Base-by-base conservation (phyloP, 2,113 vertebrate genomes). In the Cettia cetti region DNA sequence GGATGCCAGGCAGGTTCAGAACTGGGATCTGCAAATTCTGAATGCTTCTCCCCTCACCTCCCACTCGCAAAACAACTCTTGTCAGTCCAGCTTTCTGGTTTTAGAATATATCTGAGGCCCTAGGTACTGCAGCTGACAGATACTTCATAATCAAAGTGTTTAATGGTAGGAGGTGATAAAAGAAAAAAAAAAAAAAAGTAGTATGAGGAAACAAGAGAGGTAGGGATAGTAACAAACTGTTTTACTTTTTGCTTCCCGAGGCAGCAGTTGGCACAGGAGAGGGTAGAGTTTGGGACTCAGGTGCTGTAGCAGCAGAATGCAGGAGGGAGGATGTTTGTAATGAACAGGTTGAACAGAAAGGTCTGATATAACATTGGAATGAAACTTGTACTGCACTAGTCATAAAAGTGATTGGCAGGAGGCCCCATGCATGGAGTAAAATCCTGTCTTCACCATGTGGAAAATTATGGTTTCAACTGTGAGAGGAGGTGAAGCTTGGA, bases 401-500 rank as follows among this genome's bases (percentile, higher is more conserved):
- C 27, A 40, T 91, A 66, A 74, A 93, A 89, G 60, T 70, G 84
- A 91, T 61, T 94, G 95, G 47, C 90, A 80, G 84, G 82, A 91
- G 91, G 82, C 94, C 82, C 30, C 9, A 9, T 52, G 87, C 42
- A 31, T 47, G 39, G 64, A 92, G 20, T 70, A 53, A 93, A 92
- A 94, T 88, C 66, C 70, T 82, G 31, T 91, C 88, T 86, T 54
- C 86, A 54, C 79, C 60, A 89, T 1, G 8, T 79, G 80, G 78
- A 96, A 94, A 96, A 95, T 91, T 61, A 88, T 4, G 50, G 89
- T 85, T 97, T 96, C 74, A 82, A 20, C 78, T 93, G 88, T 15
- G 30, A 90, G 83, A 88, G 65, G 66, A 92, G 76, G 80, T 82
- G 84, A 90, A 86, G 53, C 82, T 95, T 42, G n/a, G 77, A 49